Base-by-base conservation (phyloP, 1,140 invertebrate genomes). In the Bursaphelenchus mucronatus region DNA sequence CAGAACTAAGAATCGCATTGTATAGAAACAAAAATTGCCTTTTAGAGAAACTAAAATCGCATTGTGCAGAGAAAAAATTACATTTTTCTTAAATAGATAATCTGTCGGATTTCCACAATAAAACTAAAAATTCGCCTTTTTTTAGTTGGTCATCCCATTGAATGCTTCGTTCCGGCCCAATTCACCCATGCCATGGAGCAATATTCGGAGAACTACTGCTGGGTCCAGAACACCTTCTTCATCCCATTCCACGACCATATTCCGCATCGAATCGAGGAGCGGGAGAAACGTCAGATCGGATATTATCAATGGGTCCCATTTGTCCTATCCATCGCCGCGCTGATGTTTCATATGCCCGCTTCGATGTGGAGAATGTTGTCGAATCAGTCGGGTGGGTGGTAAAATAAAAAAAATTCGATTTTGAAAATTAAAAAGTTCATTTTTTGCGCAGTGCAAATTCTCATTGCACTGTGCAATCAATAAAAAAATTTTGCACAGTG, bases 281-380 rank as follows among this genome's bases (percentile, higher is more conserved):
- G 78, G n/a, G 79, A 81, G 63, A 67, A 69, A 39, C 62, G 76
- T 21, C 79, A 81, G 63, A 80, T 80, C 17, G 78, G 78, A 21
- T 80, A 81, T 56, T 80, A 80, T 58, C 78, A 81, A 64, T 78
- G 76, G 76, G 75, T 81, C 7, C 85, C 85, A 9, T 84, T 86
- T 52, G 83, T 85, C 61, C 68, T 86, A 7, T 75, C 84, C 7
- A 70, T 85, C 7, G 83, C 85, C 63, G 84, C 85, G 0, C 73
- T 86, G 6, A 74, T 86, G 68, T 86, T 85, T 71, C 84, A 85
- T 69, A 52, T 85, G 59, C 85, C 85, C 4, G 82, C 84, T 46
- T 83, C 85, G 11, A 73, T 85, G n/a, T 86, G 85, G 85, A 66
- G 84, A 40, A 81, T 83, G 19, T 69, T 85, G 30, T 84, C 84